Conservation (phyloP, 2,797 vertebrate genomes). For the Naso thynnoides region DNA sequence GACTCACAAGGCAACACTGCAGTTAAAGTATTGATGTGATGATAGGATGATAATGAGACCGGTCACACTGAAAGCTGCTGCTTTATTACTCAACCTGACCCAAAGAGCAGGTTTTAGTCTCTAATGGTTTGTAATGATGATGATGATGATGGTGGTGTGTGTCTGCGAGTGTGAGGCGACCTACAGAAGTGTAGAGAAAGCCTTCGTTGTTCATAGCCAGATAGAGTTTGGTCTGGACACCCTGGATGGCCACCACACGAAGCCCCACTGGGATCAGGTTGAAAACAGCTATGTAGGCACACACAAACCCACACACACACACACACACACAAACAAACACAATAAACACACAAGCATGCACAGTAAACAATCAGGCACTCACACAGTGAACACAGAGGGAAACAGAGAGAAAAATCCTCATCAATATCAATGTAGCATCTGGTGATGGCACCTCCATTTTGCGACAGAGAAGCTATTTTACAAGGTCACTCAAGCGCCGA, state of each 20-base stretch:
- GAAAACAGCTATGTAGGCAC: conserved; percentile 85
- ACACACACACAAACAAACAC: conserved; percentile 3
- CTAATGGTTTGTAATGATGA: conserved; percentile 18
- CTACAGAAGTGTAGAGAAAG: conserved; percentile 98
- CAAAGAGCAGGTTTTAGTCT: conserved; percentile 15
- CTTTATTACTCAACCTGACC: conserved; percentile 45
- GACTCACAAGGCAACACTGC: conserved; percentile 45
- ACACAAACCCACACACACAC: conserved; percentile 10
- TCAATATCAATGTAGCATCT: conserved; percentile 45
- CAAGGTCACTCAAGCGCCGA: conserved; percentile 50
- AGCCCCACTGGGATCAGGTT: conserved; percentile 99
- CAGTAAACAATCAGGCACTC: conserved; percentile 22
- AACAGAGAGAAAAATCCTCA: conserved; percentile 43
- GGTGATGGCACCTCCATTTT: conserved; percentile 56
- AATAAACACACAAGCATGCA: not conserved
- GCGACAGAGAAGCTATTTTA: conserved; percentile 45
- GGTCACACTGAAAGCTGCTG: conserved; percentile 39
- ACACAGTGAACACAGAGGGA: conserved; percentile 31
- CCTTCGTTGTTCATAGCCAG: conserved; percentile 99
- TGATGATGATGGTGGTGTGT: conserved; percentile 20
- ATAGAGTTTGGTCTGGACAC: conserved; percentile 98
- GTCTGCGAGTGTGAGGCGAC: conserved; percentile 63
- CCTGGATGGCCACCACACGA: conserved; percentile 99
- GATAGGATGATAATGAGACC: conserved; percentile 53
- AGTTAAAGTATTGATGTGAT: conserved; percentile 59